Evolutionary conservation across 2,113 vertebrate species (phyloP).

Genomic region (Tragulus kanchil): DNA sequence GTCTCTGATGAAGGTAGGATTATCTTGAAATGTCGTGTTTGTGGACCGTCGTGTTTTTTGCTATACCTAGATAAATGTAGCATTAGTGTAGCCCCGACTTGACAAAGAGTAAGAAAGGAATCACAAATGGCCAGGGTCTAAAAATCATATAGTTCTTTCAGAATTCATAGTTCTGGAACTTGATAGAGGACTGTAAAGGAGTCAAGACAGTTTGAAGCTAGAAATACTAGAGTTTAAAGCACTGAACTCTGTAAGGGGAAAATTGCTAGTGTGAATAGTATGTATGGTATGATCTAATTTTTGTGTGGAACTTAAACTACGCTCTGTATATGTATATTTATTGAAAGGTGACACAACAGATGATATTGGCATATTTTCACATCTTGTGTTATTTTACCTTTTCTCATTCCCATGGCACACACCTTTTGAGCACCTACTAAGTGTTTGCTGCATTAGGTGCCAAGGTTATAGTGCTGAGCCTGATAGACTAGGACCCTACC

Average conservation of each 20-base stretch:
- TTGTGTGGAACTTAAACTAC: neutral
- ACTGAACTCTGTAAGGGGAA: neutral
- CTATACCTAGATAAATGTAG: neutral
- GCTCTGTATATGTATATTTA: neutral
- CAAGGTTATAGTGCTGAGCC: neutral
- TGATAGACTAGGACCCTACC: neutral
- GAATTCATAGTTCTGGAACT: neutral
- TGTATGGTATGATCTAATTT: conserved; percentile 21
- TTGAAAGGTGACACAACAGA: conserved; percentile 5
- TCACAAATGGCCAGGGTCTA: neutral
- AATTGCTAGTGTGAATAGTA: neutral
- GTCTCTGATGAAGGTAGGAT: conserved; percentile 3
- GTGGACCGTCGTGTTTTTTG: neutral
- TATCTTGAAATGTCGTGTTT: conserved; percentile 21
- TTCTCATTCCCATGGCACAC: neutral
- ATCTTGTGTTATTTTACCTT: neutral
- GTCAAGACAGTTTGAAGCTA: neutral
- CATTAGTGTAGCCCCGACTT: neutral
- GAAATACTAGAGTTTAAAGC: conserved; percentile 4
- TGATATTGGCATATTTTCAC: neutral
- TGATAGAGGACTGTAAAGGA: neutral
- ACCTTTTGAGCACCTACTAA: neutral
- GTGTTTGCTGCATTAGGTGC: neutral
- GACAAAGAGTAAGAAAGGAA: neutral
- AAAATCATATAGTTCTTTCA: neutral